A percentile compares a stretch with the other conserved stretches of the same genome.
phyloP scores from a whole-genome alignment of 2,888 invertebrate species.

The Rhodophaea formosa region DNA sequence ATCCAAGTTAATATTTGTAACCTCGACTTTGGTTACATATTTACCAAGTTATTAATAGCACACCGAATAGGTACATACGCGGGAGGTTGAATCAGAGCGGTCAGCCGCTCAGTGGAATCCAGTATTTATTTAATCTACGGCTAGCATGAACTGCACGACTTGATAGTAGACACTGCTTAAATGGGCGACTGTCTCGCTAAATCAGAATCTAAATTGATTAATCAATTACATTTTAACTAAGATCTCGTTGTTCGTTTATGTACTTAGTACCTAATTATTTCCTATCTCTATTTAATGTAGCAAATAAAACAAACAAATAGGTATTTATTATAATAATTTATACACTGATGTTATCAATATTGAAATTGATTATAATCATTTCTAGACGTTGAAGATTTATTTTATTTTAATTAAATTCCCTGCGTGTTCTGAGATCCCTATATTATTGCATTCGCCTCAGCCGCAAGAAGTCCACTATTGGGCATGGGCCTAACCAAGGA shows the following conservation, averaged over 20 bases:
- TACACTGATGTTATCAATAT: neutral
- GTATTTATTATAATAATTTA: neutral
- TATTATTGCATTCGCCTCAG: too few relatives aligned
- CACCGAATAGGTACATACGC: conserved; percentile 42
- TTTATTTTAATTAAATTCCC: too few relatives aligned
- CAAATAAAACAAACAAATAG: neutral
- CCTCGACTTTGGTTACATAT: conserved; percentile 66
- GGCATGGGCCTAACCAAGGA: too few relatives aligned
- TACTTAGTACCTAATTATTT: neutral
- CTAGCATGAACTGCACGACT: conserved; percentile 1
- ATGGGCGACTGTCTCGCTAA: neutral
- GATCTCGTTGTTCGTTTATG: neutral
- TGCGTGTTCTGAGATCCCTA: too few relatives aligned
- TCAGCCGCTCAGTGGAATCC: conserved; percentile 19
- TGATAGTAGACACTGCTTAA: conserved; percentile 5
- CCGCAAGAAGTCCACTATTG: too few relatives aligned
- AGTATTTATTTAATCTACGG: conserved; percentile 13
- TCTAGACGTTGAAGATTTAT: too few relatives aligned
- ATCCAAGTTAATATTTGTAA: conserved; percentile 59
- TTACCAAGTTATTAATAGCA: conserved; percentile 62
- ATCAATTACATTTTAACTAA: neutral
- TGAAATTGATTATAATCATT: too few relatives aligned
- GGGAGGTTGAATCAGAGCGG: conserved; percentile 44
- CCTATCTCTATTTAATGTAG: neutral
- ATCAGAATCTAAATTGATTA: conserved; percentile 4